phyloP scores from a whole-genome alignment of 1,140 invertebrate genomes.

The Piezodorus guildinii region DNA sequence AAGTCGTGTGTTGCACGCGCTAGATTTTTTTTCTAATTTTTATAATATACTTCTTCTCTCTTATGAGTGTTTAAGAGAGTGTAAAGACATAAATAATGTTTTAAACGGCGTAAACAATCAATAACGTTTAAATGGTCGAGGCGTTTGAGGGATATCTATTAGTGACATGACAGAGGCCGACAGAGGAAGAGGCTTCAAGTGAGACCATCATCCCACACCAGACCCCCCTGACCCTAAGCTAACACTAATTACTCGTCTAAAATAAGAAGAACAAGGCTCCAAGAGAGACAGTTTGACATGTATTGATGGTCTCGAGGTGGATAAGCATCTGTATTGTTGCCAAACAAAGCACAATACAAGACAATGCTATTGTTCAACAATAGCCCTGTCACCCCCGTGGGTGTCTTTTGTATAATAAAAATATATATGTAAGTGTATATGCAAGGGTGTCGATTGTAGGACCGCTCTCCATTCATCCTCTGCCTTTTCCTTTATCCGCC shows the following conservation, averaged over 20 bases:
- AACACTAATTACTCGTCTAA: not conserved
- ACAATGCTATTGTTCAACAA: slow-evolving; percentile 14
- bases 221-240: not conserved
- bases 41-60: no score
- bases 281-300: not conserved
- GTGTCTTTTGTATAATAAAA: slow-evolving; percentile 16
- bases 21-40: no score
- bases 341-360: slow-evolving; percentile 16
- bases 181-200: no score
- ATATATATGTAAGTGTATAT: slow-evolving; percentile 8
- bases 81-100: no score
- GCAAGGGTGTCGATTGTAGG: not conserved
- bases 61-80: no score
- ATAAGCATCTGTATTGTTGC: slow-evolving; percentile 13
- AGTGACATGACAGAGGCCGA: no score
- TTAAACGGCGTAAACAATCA: no score
- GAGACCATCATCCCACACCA: not conserved
- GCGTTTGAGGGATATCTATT: no score
- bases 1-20: no score
- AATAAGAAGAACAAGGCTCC: slow-evolving; percentile 2
- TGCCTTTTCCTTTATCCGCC: no score
- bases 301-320: not conserved
- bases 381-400: slow-evolving; percentile 10
- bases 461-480: no score
- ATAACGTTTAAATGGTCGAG: no score